These are phyloP conservation scores for Acleris literana DNA, from an alignment of 2,888 invertebrate genomes.

Conservation along the genomic window DNA sequence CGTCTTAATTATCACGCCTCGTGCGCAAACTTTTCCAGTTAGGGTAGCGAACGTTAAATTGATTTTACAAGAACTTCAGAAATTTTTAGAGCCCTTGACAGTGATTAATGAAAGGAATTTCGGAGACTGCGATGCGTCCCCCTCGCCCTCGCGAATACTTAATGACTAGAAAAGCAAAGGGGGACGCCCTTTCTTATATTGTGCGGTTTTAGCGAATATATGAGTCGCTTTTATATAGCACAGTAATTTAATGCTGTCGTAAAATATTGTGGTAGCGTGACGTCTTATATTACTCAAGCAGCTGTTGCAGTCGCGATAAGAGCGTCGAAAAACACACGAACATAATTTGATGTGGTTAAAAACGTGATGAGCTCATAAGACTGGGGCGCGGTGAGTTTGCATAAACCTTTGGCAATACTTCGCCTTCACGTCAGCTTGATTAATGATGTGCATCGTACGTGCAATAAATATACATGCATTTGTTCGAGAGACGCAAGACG, in stretches of 20 bases:
- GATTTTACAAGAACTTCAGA: conserved; percentile 76
- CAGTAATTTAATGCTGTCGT: conserved; percentile 66
- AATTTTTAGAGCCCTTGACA: conserved; percentile 79
- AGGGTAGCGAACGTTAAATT: conserved; percentile 73
- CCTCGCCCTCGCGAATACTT: conserved; percentile 48
- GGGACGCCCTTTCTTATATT: conserved; percentile 50
- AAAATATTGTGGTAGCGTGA: conserved; percentile 61
- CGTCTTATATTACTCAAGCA: conserved; percentile 60
- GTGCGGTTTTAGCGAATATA: conserved; percentile 50
- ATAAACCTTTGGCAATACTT: conserved; percentile 67
- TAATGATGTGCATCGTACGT: conserved; percentile 56
- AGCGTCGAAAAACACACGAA: conserved; percentile 43
- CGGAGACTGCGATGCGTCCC: conserved; percentile 64
- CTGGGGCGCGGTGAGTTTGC: conserved; percentile 53
- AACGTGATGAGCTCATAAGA: conserved; percentile 69
- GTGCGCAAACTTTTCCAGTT: conserved; percentile 65
- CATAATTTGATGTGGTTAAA: conserved; percentile 67
- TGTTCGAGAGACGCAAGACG: conserved; percentile 56
- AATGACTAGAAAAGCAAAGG: conserved; percentile 68
- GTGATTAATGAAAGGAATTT: conserved; percentile 81
- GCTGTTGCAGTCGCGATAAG: conserved; percentile 50
- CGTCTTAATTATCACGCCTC: conserved; percentile 72
- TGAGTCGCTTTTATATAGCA: conserved; percentile 54
- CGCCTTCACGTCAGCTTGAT: conserved; percentile 63
- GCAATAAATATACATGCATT: conserved; percentile 33